These are phyloP conservation scores for Mesocentrotus franciscanus DNA, from an alignment of 53 echinoderm and acorn worm species.

Conservation along the genomic window DNA sequence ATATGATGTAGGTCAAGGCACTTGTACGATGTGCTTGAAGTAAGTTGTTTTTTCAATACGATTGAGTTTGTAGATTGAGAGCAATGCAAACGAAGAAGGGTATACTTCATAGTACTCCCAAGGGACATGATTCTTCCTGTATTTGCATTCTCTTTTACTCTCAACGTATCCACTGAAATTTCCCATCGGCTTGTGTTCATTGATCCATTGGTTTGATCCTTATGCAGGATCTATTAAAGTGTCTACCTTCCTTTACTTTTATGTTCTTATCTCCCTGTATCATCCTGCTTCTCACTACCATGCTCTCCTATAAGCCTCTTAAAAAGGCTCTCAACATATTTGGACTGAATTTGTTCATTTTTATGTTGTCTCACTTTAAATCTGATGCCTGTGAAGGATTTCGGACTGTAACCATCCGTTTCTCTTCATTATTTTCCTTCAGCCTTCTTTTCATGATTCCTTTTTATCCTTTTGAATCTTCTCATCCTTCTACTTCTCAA, in stretches of 20 bases:
- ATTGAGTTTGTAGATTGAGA: conserved; percentile 7
- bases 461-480: too few species aligned
- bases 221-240: not conserved
- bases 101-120: not conserved
- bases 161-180: not conserved
- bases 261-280: not conserved
- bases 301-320: not conserved
- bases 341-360: too few species aligned
- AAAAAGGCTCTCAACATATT: too few species aligned
- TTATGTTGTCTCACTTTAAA: too few species aligned
- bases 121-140: not conserved
- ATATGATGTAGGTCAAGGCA: conserved; percentile 4
- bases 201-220: not conserved
- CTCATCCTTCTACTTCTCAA: too few species aligned
- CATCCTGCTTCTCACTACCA: not conserved
- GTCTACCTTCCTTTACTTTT: not conserved
- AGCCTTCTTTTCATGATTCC: too few species aligned
- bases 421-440: too few species aligned
- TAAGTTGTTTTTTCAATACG: conserved; percentile 19
- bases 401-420: too few species aligned
- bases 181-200: not conserved
- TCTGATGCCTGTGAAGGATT: too few species aligned
- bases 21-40: conserved; percentile 3
- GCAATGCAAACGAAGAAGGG: conserved; percentile 5
- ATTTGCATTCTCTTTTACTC: not conserved